These are phyloP conservation scores for Lichenostomus cassidix DNA, from an alignment of 2,113 vertebrate species.

Conservation along the genomic window DNA sequence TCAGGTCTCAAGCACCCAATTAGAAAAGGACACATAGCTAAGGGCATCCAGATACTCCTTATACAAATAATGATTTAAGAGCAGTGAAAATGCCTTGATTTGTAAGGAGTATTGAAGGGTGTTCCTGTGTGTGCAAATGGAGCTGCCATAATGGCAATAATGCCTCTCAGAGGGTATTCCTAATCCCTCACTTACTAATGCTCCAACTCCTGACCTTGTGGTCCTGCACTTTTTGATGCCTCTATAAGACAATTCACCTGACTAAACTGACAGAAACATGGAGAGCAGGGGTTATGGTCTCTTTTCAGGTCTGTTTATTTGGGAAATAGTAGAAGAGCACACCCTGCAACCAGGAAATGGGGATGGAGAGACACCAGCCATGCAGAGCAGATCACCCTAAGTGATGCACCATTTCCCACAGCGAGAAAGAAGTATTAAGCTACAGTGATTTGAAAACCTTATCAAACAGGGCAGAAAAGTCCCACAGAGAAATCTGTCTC, in stretches of 20 bases:
- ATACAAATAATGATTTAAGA: not conserved
- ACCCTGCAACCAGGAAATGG: not conserved
- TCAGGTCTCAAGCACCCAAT: not conserved
- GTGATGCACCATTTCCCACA: not conserved
- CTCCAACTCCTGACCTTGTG: not conserved
- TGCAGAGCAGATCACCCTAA: not conserved
- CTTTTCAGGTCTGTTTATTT: not conserved
- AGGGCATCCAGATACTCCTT: not conserved
- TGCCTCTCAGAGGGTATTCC: not conserved
- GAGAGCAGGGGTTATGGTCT: not conserved
- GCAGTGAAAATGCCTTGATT: not conserved
- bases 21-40: not conserved
- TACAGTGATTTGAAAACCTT: not conserved
- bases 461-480: not conserved
- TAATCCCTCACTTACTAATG: not conserved
- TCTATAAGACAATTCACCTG: not conserved
- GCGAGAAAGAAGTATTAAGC: not conserved
- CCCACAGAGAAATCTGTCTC: not conserved
- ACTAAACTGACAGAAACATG: not conserved
- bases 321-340: not conserved
- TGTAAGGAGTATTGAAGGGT: not conserved
- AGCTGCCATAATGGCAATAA: not conserved
- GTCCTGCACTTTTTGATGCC: not conserved
- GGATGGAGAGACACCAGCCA: not conserved
- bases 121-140: fast-evolving